Conservation (phyloP, 2,888 invertebrate species). For the Pyrrhosoma nymphula region DNA sequence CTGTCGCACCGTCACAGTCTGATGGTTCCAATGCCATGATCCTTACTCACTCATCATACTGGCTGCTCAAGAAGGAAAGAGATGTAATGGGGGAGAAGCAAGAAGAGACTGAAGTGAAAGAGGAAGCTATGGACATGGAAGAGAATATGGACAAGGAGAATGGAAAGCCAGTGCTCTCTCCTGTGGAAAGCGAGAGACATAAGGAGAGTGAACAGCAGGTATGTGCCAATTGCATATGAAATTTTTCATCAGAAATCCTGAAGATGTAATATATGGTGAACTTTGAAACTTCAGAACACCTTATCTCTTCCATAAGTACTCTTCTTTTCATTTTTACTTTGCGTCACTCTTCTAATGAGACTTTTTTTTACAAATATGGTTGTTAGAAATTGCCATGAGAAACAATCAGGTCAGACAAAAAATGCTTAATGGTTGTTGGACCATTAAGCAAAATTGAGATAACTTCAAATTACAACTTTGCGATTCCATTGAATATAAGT, state of each 20-base stretch:
- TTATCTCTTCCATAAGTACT: not conserved
- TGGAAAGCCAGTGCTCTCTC: not conserved
- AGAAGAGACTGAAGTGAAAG: not conserved
- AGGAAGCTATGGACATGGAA: slow-evolving; percentile 29
- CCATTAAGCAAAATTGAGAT: no score
- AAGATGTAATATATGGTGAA: not conserved
- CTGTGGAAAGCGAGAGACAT: slow-evolving; percentile 16
- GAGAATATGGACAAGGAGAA: slow-evolving; percentile 71
- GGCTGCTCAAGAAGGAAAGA: slow-evolving; percentile 76
- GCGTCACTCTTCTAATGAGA: no score
- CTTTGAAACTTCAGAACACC: not conserved
- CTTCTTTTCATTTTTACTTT: not conserved
- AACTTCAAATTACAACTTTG: no score
- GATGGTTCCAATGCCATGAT: slow-evolving; percentile 74
- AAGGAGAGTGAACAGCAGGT: slow-evolving; percentile 54
- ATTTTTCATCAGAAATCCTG: not conserved
- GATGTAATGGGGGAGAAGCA: slow-evolving; percentile 49
- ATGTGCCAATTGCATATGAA: not conserved
- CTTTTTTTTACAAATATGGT: no score
- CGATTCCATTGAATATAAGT: no score
- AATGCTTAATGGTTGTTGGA: no score
- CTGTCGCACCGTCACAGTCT: slow-evolving; percentile 81
- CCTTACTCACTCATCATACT: slow-evolving; percentile 84
- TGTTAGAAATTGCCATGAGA: no score
- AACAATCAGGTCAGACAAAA: no score